phyloP scores from a whole-genome alignment of 2,113 vertebrate genomes.

The Lagenorhynchus albirostris region DNA sequence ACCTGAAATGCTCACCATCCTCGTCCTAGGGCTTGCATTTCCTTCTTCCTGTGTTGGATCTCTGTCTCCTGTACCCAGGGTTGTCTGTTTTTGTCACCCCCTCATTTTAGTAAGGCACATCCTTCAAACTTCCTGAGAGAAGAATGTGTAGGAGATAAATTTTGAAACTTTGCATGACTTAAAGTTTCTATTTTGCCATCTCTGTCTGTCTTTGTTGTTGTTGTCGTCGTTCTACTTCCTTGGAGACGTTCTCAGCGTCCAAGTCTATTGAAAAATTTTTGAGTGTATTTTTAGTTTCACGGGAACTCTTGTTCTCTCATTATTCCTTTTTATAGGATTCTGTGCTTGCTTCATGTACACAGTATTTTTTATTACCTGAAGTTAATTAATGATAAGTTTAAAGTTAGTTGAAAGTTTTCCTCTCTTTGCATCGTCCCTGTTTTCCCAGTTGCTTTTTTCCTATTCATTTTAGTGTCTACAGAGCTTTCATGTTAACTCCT shows the following conservation, averaged over 20 bases:
- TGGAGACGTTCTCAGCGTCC: background rate
- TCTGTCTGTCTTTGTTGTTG: background rate
- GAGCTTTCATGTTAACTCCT: background rate
- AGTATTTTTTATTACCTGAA: background rate
- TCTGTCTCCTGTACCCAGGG: background rate
- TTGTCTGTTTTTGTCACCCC: background rate
- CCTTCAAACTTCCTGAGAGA: background rate
- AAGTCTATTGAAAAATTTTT: background rate
- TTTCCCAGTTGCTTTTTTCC: background rate
- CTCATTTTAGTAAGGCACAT: background rate
- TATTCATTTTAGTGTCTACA: background rate
- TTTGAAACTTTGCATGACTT: background rate
- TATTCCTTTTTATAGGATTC: background rate
- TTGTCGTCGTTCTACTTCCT: background rate
- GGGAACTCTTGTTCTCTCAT: background rate
- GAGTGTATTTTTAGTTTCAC: background rate
- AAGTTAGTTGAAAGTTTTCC: background rate
- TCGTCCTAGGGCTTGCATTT: background rate
- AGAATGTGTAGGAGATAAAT: background rate
- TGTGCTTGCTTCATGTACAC: background rate
- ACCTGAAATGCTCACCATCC: background rate
- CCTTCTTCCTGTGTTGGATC: background rate
- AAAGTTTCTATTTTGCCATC: background rate
- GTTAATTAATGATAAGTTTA: background rate
- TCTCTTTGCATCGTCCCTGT: background rate